Conservation (phyloP, 2,113 vertebrate species). For the Microtus ochrogaster region DNA sequence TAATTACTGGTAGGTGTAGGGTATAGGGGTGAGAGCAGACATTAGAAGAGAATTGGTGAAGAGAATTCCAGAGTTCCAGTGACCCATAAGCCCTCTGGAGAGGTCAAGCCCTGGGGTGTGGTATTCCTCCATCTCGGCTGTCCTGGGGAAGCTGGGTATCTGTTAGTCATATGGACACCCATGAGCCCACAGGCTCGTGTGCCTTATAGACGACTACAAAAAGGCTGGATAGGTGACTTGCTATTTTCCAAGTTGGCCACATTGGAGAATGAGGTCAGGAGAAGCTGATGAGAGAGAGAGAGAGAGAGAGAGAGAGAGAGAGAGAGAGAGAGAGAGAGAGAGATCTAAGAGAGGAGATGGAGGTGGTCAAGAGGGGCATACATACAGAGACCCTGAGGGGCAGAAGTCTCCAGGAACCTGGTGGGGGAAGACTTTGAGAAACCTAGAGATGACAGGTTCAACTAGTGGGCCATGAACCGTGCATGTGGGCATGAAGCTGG, state of each 20-base stretch:
- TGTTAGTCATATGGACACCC: neutral
- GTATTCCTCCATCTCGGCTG: neutral
- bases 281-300: neutral
- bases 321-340: neutral
- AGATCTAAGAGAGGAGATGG: neutral
- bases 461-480: accelerated
- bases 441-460: neutral
- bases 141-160: neutral
- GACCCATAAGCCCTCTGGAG: neutral
- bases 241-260: too few relatives aligned
- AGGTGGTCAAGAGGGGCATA: neutral
- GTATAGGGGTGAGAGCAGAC: neutral
- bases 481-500: neutral
- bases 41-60: neutral
- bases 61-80: neutral
- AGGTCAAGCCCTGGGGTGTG: accelerated
- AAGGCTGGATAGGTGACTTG: accelerated
- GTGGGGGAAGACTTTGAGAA: neutral
- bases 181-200: neutral
- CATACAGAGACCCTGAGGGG: neutral
- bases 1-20: too few relatives aligned
- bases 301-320: neutral
- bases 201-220: neutral
- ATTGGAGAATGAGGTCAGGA: neutral
- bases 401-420: neutral